phyloP scores from a whole-genome alignment of 1,140 invertebrate genomes.

The Aporrectodea caliginosa region DNA sequence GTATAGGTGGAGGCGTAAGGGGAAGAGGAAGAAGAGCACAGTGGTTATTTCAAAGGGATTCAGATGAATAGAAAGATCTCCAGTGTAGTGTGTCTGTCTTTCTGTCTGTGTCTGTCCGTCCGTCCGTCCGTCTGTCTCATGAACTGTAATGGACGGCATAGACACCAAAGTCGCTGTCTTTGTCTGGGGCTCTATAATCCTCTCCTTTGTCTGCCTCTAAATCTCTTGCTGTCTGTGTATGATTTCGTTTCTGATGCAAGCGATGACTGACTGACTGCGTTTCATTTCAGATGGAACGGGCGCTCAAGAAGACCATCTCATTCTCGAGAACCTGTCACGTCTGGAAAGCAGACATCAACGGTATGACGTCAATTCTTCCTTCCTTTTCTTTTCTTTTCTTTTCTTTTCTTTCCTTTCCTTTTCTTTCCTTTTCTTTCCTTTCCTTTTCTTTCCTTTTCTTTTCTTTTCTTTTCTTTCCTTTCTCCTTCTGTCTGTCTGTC shows the following conservation, averaged over 20 bases:
- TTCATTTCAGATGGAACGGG: constrained; percentile 23
- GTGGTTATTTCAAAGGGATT: no score
- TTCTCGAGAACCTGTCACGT: not conserved
- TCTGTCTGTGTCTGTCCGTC: no score
- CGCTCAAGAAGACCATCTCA: constrained; percentile 18
- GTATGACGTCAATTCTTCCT: not conserved
- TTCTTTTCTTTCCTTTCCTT: not conserved
- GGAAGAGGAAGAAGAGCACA: no score
- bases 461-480: not conserved
- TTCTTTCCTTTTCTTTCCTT: not conserved
- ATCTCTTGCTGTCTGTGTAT: not conserved
- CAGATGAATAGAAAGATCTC: no score
- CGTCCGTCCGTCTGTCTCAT: no score
- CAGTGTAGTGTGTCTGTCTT: no score
- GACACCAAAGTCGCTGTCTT: no score
- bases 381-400: not conserved
- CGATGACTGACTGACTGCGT: not conserved
- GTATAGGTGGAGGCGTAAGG: no score
- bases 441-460: not conserved
- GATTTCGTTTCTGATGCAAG: not conserved
- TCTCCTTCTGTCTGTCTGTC: not conserved
- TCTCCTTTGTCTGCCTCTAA: no score
- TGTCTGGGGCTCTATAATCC: no score
- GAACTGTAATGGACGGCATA: no score
- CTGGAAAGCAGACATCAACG: not conserved